phyloP scores from a whole-genome alignment of 1,140 invertebrate genomes.

The Zaprionus kolodkinae region DNA sequence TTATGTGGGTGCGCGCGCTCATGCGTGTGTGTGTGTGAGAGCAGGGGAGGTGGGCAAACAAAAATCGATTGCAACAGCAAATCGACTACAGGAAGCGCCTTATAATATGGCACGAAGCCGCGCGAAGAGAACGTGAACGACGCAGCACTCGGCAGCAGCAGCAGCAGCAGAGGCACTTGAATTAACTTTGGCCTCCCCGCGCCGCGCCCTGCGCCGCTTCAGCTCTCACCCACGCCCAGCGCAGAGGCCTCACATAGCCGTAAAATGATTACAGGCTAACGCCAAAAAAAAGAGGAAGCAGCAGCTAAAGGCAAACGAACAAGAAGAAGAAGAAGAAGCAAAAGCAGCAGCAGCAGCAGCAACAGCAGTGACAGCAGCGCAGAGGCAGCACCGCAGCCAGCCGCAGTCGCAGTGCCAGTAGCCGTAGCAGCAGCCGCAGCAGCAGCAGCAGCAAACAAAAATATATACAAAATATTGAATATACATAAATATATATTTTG shows the following conservation, averaged over 20 bases:
- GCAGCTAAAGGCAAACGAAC: slow-evolving; percentile 40
- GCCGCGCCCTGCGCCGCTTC: background rate
- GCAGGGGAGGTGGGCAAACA: slow-evolving; percentile 46
- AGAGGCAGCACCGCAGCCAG: slow-evolving; percentile 18
- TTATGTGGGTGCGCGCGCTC: slow-evolving; percentile 8
- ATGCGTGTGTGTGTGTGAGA: slow-evolving; percentile 16
- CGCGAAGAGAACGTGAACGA: slow-evolving; percentile 37
- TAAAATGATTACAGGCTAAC: slow-evolving; percentile 78
- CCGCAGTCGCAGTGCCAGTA: slow-evolving; percentile 23
- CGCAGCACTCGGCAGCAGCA: slow-evolving; percentile 34
- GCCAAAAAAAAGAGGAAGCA: slow-evolving; percentile 58
- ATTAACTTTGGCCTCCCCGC: slow-evolving; percentile 67
- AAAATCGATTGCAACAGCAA: slow-evolving; percentile 70
- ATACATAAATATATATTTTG: slow-evolving; percentile 17
- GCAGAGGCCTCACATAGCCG: slow-evolving; percentile 26
- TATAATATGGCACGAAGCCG: slow-evolving; percentile 49
- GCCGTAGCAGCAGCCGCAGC: slow-evolving; percentile 20
- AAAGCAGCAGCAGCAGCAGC: slow-evolving; percentile 35
- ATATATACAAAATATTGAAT: background rate
- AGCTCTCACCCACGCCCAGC: background rate
- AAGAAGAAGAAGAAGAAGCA: slow-evolving; percentile 40
- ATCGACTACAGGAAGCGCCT: slow-evolving; percentile 69
- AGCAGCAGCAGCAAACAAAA: slow-evolving; percentile 14
- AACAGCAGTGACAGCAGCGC: slow-evolving; percentile 28
- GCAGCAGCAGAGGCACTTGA: slow-evolving; percentile 57